These are phyloP conservation scores for Arenaria interpres DNA, from an alignment of 2,113 vertebrate species.

Conservation along the genomic window DNA sequence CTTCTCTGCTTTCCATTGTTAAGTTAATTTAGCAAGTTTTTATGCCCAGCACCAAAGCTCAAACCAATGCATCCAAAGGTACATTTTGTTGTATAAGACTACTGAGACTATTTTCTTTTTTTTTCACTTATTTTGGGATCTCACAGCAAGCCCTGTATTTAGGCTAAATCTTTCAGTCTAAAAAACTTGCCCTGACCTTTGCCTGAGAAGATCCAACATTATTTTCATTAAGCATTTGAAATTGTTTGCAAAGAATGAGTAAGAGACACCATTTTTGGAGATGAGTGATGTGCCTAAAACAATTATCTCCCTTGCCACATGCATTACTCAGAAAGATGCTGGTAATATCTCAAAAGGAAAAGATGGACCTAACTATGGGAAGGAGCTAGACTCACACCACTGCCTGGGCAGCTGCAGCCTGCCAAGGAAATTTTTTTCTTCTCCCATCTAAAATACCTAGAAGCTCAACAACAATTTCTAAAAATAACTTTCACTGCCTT, in stretches of 20 bases:
- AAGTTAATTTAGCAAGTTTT: neutral
- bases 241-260: neutral
- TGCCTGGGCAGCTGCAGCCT: neutral
- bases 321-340: neutral
- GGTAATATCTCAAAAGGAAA: neutral
- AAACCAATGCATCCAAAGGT: neutral
- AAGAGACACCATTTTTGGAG: neutral
- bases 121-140: neutral
- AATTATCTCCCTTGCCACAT: neutral
- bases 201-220: neutral
- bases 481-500: neutral
- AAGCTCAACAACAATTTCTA: neutral
- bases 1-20: neutral
- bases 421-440: neutral
- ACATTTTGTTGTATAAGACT: neutral
- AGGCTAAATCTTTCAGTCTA: neutral
- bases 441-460: neutral
- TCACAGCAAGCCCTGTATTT: neutral
- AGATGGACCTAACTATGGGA: neutral
- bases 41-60: neutral
- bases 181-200: constrained; percentile 5
- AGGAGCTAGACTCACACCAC: neutral
- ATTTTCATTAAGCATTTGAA: neutral
- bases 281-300: neutral
- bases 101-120: neutral